Percentiles rank a stretch among this genome's conserved stretches.
phyloP scores from a whole-genome alignment of 2,113 vertebrate species.

The Axis porcinus region DNA sequence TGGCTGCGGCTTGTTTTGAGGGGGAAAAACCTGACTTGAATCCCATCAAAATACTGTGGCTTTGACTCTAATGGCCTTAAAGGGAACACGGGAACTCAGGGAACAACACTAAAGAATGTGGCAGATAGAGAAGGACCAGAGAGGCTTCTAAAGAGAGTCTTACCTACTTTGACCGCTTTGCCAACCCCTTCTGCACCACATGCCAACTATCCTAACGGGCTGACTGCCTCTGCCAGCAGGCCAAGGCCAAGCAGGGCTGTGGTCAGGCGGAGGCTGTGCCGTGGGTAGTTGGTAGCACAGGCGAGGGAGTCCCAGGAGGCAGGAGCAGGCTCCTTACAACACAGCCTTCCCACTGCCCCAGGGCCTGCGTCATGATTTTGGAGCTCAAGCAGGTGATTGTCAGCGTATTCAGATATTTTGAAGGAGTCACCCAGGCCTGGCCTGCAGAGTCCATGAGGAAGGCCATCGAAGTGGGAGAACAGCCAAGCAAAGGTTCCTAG shows the following conservation, averaged over 20 bases:
- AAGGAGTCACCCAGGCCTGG: background rate
- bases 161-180: background rate
- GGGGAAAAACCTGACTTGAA: background rate
- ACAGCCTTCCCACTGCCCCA: background rate
- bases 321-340: background rate
- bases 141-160: background rate
- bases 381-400: background rate
- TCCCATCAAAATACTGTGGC: background rate
- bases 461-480: background rate
- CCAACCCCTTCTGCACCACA: background rate
- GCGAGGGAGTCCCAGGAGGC: background rate
- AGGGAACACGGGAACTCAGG: background rate
- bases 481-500: background rate
- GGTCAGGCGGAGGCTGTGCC: background rate
- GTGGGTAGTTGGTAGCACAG: background rate
- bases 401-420: background rate
- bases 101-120: background rate
- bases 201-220: background rate
- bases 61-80: background rate
- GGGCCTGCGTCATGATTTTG: background rate
- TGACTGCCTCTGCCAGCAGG: background rate
- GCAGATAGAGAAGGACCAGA: background rate
- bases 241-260: background rate
- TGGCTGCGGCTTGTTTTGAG: constrained; percentile 27
- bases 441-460: background rate